These are phyloP conservation scores for Turnix velox DNA, from an alignment of 2,113 vertebrate genomes.

Conservation along the genomic window DNA sequence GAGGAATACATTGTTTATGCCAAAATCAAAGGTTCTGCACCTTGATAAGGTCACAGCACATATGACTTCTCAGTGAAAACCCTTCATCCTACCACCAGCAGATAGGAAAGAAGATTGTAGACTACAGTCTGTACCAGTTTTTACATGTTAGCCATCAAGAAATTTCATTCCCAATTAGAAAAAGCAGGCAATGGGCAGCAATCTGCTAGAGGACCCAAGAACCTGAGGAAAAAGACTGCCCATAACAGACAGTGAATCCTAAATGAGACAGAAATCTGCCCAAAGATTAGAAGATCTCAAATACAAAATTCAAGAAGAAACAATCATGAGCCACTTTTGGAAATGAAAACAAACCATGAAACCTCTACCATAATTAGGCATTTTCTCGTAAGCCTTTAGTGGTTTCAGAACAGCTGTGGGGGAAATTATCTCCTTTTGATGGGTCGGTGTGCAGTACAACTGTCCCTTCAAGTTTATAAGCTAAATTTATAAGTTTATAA, in stretches of 20 bases:
- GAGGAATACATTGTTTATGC: not conserved
- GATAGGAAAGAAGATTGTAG: not conserved
- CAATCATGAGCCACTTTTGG: not conserved
- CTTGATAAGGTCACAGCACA: not conserved
- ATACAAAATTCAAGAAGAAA: not conserved
- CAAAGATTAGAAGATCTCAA: not conserved
- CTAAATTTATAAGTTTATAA: not conserved
- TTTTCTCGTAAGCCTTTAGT: not conserved
- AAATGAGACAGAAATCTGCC: not conserved
- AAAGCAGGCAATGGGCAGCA: not conserved
- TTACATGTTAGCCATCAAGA: not conserved
- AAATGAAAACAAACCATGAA: conserved; percentile 6
- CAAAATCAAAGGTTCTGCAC: not conserved
- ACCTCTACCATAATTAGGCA: not conserved
- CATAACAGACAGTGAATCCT: not conserved
- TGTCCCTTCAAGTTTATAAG: not conserved
- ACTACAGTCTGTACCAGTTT: not conserved
- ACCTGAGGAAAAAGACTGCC: not conserved
- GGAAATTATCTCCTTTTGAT: not conserved
- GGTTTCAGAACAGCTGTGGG: not conserved
- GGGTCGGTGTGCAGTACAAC: not conserved
- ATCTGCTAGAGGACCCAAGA: not conserved
- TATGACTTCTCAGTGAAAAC: not conserved
- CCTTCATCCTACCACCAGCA: not conserved
- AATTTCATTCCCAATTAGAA: not conserved